These are phyloP conservation scores for Herpetotheres cachinnans DNA, from an alignment of 2,113 vertebrate species.

Conservation along the genomic window DNA sequence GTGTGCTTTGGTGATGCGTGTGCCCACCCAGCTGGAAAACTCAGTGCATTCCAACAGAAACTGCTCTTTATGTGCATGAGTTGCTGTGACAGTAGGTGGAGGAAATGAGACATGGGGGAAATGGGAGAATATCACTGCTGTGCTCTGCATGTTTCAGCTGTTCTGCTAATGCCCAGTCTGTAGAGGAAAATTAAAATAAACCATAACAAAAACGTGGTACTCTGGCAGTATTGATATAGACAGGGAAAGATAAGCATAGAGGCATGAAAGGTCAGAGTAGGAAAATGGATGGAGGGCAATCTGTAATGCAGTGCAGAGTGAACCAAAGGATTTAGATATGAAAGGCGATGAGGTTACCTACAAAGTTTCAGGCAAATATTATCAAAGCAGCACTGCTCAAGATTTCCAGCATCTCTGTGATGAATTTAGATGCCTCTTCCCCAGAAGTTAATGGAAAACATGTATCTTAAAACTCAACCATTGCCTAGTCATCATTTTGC, in stretches of 20 bases:
- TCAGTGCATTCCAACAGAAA: neutral
- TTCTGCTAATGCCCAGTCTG: neutral
- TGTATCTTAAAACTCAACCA: neutral
- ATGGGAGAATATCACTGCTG: neutral
- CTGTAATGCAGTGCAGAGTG: neutral
- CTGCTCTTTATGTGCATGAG: neutral
- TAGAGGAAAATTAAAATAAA: neutral
- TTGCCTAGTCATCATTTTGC: neutral
- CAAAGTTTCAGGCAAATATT: neutral
- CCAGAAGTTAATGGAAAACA: neutral
- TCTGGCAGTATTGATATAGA: neutral
- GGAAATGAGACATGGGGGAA: neutral
- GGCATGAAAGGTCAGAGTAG: neutral
- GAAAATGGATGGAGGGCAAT: neutral
- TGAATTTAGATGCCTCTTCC: neutral
- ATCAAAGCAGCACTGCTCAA: neutral
- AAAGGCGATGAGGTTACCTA: neutral
- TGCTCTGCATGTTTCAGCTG: neutral
- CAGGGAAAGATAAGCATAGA: neutral
- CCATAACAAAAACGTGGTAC: neutral
- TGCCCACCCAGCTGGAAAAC: neutral
- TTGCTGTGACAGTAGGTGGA: neutral
- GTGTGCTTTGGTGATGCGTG: accelerated
- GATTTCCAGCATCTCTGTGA: neutral
- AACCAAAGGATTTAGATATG: neutral